Evolutionary conservation across 2,888 invertebrate species (phyloP), one percentile per base, ranked within the genome.

Genomic region (Alloplasta piceator): DNA sequence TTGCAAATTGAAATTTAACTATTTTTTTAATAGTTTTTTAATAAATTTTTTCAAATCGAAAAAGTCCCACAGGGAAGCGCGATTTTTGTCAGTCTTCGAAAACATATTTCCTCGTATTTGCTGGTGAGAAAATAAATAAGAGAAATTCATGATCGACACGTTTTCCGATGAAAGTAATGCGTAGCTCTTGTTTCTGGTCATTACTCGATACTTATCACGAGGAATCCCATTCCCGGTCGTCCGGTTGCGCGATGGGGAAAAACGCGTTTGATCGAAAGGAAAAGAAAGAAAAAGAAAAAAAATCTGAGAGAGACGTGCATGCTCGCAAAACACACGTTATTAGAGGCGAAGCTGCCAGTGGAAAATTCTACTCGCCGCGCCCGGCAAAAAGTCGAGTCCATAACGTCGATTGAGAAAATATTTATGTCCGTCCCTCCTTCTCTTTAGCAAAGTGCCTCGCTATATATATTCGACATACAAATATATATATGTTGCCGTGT

Each of bases 361-460:
- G 79, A 75, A 80, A 80, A 80, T 80, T 80, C 71, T 75, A n/a
- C 52, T 39, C 56, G 56, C 56, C 56, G 58, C 55, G 14, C 55
- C 58, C 56, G 36, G 36, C 16, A 38, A 48, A 26, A 66, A 12
- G 73, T 71, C 70, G 74, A 39, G 71, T 71, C 71, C 66, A 41
- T 52, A 63, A 76, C 71, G 80, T 80, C 76, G 67, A 76, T 77
- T 76, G 72, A 77, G 80, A 80, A 76, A 80, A 80, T 80, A 80
- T 80, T 80, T 80, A 73, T 80, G 76, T 67, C 48, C 71, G 58
- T 60, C 50, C 9, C 43, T 7, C 56, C 6, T 36, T 52, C 52
- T 14, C 52, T 52, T 14, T 26, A 26, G 26, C 26, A 26, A 26
- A 26, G 26, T 26, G 26, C 16, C 16, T 52, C 64, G 3, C 26